Base-by-base conservation (phyloP, 2,113 vertebrate species). In the Entosphenus tridentatus region DNA sequence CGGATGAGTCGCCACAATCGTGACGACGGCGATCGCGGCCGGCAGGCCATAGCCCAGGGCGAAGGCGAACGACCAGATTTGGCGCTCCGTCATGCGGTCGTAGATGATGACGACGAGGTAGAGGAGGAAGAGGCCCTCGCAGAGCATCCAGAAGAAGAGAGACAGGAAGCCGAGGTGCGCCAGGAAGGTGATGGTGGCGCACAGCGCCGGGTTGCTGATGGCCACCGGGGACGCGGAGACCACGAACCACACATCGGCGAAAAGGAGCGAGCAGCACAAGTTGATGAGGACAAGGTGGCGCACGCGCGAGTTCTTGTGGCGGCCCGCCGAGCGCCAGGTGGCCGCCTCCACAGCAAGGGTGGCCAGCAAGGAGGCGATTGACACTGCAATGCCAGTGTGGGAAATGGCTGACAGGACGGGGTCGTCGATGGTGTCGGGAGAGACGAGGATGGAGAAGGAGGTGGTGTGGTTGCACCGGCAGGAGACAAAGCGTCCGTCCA, bases 91-190 rank as follows among this genome's bases (percentile, higher is more conserved):
- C 14, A 18, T 18, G 18, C n/a, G 18, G 18, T 65, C 14, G 71
- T 89, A 87, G 69, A 87, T 72, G 2, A 86, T 74, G 14, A 87
- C 55, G 3, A 82, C 82, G 10, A 82, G 78, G 71, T 88, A 87
- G 8, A 85, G 76, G 57, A 95, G 85, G 56, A 91, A 78, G 21
- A 91, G 79, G 0, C 83, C 86, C 17, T 86, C 79, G 8, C 81
- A 74, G 1, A 95, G 74, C 88, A 95, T 93, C 89, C 89, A 95
- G 74, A 90, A 95, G 76, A 95, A 92, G n/a, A 89, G 68, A 39
- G 81, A 79, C 13, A 95, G 81, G 69, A 89, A 95, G 75, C 87
- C 88, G 69, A 86, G 82, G 73, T 91, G 89, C 69, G 82, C 81
- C 58, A 92, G 87, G 74, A 92, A 92, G 0, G 86, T 87, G 59